Evolutionary conservation across 2,113 vertebrate species (phyloP).

Genomic region (Xenus cinereus): DNA sequence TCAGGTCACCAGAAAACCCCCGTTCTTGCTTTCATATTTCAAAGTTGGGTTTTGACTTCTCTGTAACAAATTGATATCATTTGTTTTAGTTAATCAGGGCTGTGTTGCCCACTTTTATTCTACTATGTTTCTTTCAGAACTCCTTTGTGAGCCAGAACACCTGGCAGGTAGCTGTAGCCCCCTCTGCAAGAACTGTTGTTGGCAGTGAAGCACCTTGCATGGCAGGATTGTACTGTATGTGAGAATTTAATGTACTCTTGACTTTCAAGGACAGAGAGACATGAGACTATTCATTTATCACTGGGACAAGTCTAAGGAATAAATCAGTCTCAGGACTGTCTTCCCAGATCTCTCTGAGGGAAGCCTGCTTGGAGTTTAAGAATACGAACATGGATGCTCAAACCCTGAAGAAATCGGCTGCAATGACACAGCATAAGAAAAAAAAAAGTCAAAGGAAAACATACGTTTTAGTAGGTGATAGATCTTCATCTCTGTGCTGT

Average conservation of each 20-base stretch:
- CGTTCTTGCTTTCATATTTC: neutral
- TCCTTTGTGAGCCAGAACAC: neutral
- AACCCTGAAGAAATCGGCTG: neutral
- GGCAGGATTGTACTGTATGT: neutral
- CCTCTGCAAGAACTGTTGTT: neutral
- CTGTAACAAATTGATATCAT: neutral
- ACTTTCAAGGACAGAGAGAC: neutral
- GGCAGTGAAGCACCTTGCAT: neutral
- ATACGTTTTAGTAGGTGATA: neutral
- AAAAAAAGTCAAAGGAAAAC: neutral
- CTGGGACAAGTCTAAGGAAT: neutral
- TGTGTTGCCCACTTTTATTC: neutral
- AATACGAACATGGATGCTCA: rapidly evolving
- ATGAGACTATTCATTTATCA: neutral
- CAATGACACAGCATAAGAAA: neutral
- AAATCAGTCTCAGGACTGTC: neutral
- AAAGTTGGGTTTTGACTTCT: rapidly evolving
- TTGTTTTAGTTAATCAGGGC: neutral
- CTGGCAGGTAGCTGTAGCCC: neutral
- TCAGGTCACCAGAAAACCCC: neutral
- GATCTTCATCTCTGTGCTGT: neutral
- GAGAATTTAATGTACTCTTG: neutral
- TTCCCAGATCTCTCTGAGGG: neutral
- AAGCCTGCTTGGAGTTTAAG: neutral
- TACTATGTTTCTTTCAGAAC: neutral